phyloP scores from a whole-genome alignment of 2,113 vertebrate species.

The Scomber colias region DNA sequence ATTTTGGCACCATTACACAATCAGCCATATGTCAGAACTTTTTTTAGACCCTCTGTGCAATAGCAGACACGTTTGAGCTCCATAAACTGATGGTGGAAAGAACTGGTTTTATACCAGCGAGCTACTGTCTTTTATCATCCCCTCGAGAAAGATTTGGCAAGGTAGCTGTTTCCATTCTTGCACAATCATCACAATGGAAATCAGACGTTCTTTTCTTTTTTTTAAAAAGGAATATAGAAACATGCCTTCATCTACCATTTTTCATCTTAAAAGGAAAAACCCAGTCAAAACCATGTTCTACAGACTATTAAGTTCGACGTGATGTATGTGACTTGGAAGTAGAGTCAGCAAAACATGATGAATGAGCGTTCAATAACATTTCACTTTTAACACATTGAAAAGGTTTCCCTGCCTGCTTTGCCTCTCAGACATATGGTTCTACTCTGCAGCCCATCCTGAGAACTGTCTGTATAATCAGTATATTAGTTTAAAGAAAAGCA shows the following conservation, averaged over 20 bases:
- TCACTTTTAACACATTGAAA: conserved; percentile 33
- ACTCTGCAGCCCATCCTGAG: conserved; percentile 7
- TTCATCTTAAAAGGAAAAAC: conserved; percentile 40
- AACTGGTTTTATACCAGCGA: conserved; percentile 48
- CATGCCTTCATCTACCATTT: conserved; percentile 25
- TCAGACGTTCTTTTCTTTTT: conserved; percentile 15
- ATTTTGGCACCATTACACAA: conserved; percentile 47
- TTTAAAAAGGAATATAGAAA: conserved; percentile 30
- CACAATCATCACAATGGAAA: conserved; percentile 76
- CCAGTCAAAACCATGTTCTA: conserved; percentile 49
- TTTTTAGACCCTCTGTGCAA: conserved; percentile 8
- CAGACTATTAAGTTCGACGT: conserved; percentile 52
- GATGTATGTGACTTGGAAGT: conserved; percentile 46
- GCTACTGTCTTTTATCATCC: conserved; percentile 64
- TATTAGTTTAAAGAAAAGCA: conserved; percentile 32
- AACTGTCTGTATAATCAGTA: conserved; percentile 11
- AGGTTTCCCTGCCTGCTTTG: conserved; percentile 30
- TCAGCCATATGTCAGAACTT: conserved; percentile 52
- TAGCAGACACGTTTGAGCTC: conserved; percentile 49
- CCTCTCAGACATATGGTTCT: conserved; percentile 7
- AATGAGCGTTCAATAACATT: conserved; percentile 57
- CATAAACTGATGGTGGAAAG: conserved; percentile 51
- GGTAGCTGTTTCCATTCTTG: conserved; percentile 62
- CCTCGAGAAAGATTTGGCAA: conserved; percentile 57
- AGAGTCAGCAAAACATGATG: conserved; percentile 59